Base-by-base conservation (phyloP, 2,888 invertebrate genomes). In the Noctua janthina region DNA sequence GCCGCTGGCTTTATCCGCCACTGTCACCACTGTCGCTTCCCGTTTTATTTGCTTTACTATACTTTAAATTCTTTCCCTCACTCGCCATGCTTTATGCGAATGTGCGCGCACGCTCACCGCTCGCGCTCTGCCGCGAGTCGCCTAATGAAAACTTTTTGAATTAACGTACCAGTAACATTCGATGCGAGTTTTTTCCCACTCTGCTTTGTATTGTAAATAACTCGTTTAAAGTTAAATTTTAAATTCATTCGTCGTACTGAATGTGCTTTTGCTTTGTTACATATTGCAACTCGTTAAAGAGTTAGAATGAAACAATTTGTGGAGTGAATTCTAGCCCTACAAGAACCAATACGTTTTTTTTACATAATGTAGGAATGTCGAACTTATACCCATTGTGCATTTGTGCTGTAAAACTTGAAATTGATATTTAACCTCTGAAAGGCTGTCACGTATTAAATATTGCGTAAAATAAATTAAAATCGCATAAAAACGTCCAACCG, bases 101-200 rank as follows among this genome's bases (percentile, higher is more conserved):
- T 94, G 93, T 93, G 92, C 91, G 90, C 92, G 91, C 92, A 92
- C 92, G 91, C 92, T 91, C 91, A 87, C 90, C 92, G 93, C 91
- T 93, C 92, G 90, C 92, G 93, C 91, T 93, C 92, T 92, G 92
- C 92, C 93, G 93, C 93, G 93, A 95, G 92, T 93, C 94, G 87
- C 86, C 89, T 94, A 96, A 96, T 96, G 95, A 95, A 96, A 96
- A 96, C 96, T 96, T 96, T 96, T 95, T 96, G 94, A 96, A 96
- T 96, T 95, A 96, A 95, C 95, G 94, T 95, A 94, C 93, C 94
- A 92, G 94, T 94, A 93, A 93, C 94, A 91, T 93, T 92, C 93
- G 91, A 92, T 90, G 89, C 23, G 89, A 90, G 90, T 94, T 94
- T 94, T 93, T 90, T 80, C 91, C 90, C 43, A 91, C 93, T 93